Conservation (phyloP, 2,888 invertebrate genomes). For the Heliconius hortense region DNA sequence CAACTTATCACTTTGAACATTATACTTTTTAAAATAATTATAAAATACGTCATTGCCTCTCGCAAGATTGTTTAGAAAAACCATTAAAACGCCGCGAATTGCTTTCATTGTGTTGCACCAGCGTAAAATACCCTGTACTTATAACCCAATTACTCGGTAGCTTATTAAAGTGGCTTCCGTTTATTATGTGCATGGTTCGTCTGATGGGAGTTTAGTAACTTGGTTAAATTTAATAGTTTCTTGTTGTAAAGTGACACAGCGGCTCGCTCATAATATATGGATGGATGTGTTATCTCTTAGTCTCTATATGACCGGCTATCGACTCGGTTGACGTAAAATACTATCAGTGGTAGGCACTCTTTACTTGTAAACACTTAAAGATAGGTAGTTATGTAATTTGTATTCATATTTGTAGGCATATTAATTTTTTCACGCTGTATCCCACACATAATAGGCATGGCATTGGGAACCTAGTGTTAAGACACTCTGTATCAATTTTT, state of each 20-base stretch:
- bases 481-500: no score
- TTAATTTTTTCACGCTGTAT: neutral
- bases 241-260: conserved; percentile 37
- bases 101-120: conserved; percentile 47
- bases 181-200: conserved; percentile 41
- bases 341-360: neutral
- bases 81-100: conserved; percentile 46
- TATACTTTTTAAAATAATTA: conserved; percentile 4
- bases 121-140: conserved; percentile 48
- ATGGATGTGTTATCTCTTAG: conserved; percentile 21
- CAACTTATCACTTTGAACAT: conserved; percentile 7
- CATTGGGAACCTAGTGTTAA: no score
- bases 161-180: conserved; percentile 52
- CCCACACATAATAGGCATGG: no score
- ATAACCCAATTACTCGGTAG: conserved; percentile 55
- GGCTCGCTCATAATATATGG: conserved; percentile 24
- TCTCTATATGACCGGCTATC: neutral
- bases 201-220: conserved; percentile 43
- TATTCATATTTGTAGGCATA: neutral
- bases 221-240: conserved; percentile 42
- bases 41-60: neutral
- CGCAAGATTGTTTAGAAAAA: conserved; percentile 5
- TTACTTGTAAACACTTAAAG: neutral
- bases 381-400: neutral
- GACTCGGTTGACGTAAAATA: conserved; percentile 7